A percentile compares a stretch with the other conserved stretches of the same genome.
Conservation (phyloP, 2,797 vertebrate species). For the Poeciliopsis gracilis region DNA sequence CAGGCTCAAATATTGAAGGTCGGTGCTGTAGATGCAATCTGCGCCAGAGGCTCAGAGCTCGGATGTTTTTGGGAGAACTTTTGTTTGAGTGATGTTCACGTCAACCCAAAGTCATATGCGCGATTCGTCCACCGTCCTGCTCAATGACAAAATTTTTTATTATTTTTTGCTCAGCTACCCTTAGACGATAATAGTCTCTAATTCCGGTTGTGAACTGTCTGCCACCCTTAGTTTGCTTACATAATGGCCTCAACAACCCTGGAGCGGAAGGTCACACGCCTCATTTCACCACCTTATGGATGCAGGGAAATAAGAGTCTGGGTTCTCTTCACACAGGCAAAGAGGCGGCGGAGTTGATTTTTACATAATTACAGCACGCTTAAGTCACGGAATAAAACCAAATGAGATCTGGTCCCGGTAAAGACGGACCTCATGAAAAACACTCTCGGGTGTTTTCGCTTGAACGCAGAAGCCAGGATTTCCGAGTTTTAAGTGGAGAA, state of each 20-base stretch:
- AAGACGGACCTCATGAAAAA: background rate
- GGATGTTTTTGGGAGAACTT: background rate
- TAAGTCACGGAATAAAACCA: background rate
- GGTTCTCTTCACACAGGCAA: background rate
- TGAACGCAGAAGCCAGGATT: background rate
- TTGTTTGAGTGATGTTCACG: background rate
- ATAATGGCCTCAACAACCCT: slow-evolving; percentile 21
- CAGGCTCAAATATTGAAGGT: slow-evolving; percentile 2
- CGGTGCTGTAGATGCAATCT: background rate
- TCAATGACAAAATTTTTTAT: background rate
- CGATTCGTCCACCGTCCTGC: background rate
- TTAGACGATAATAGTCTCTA: background rate
- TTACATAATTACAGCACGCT: slow-evolving; percentile 39
- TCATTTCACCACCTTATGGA: slow-evolving; percentile 44
- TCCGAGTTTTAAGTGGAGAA: background rate
- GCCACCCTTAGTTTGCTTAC: slow-evolving; percentile 28
- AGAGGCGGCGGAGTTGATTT: slow-evolving; percentile 24
- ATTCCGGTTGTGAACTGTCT: background rate
- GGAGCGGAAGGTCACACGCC: slow-evolving; percentile 26
- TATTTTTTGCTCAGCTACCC: background rate
- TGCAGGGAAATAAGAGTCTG: slow-evolving; percentile 38
- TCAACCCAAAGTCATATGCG: background rate
- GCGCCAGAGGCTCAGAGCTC: background rate
- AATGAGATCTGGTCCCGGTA: background rate
- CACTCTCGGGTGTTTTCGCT: background rate